Conservation (phyloP, 2,113 vertebrate species). For the Hemichromis elongatus region DNA sequence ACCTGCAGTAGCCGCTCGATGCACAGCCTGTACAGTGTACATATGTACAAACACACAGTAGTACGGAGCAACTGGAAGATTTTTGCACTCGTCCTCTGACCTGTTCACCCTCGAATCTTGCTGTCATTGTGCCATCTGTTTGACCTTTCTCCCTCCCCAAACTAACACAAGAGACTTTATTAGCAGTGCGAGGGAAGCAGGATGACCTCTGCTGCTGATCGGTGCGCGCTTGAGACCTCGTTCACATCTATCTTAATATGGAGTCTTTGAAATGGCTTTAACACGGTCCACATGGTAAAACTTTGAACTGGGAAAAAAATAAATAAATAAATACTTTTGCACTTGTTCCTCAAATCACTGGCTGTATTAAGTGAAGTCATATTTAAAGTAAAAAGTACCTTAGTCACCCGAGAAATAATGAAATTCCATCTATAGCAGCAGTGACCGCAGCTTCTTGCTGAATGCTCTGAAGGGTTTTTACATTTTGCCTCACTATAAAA, state of each 20-base stretch:
- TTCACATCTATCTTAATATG: conserved; percentile 14
- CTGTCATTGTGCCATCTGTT: conserved; percentile 36
- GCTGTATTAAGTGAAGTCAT: neutral
- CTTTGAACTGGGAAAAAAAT: conserved; percentile 9
- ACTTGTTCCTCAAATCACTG: neutral
- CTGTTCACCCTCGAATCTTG: neutral
- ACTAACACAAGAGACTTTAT: neutral
- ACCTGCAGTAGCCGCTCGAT: conserved; percentile 79
- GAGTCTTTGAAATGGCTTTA: conserved; percentile 14
- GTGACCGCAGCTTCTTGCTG: conserved; percentile 11
- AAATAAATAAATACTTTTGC: neutral
- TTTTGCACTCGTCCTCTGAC: conserved; percentile 14
- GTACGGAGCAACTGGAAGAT: neutral
- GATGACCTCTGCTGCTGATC: neutral
- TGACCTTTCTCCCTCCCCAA: neutral
- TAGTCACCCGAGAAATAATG: neutral
- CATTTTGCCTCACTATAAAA: conserved; percentile 23
- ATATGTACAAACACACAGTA: neutral
- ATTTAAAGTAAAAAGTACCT: neutral
- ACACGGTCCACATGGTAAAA: neutral
- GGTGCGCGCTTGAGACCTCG: neutral
- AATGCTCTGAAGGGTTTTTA: conserved; percentile 2
- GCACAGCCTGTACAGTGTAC: conserved; percentile 6
- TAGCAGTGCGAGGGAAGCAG: neutral
- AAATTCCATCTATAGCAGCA: neutral